A percentile compares a stretch with the other conserved stretches of the same genome.
These are phyloP conservation scores for Tachysurus vachellii DNA, from an alignment of 2,113 vertebrate genomes.

Conservation along the genomic window DNA sequence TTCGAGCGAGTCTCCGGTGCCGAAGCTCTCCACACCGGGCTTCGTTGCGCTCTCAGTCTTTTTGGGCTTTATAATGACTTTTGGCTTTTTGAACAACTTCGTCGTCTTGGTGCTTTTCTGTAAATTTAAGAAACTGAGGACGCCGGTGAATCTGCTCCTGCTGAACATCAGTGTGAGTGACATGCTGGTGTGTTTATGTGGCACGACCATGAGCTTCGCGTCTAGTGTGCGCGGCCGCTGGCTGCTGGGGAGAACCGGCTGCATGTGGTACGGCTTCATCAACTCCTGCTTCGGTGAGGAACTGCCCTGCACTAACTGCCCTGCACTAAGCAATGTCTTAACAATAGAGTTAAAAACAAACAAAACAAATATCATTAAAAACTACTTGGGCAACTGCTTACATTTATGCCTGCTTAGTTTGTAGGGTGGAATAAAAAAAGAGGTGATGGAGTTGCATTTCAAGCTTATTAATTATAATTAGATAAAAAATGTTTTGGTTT, in stretches of 20 bases:
- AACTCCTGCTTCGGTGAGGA: constrained; percentile 89
- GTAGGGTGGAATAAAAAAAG: neutral
- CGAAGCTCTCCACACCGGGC: constrained; percentile 72
- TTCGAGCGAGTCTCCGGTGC: constrained; percentile 54
- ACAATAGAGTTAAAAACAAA: neutral
- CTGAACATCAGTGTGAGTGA: constrained; percentile 89
- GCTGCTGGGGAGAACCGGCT: constrained; percentile 81
- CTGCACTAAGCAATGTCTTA: neutral
- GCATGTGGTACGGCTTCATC: constrained; percentile 89
- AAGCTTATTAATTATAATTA: neutral
- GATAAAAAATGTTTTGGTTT: neutral
- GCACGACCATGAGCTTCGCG: constrained; percentile 85
- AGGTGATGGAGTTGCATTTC: neutral
- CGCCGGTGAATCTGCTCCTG: constrained; percentile 86
- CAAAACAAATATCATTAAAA: neutral
- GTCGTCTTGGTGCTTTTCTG: constrained; percentile 84
- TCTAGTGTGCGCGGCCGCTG: constrained; percentile 81
- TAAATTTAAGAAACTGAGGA: constrained; percentile 84
- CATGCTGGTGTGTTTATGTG: constrained; percentile 86
- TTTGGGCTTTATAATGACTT: constrained; percentile 83
- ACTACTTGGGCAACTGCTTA: neutral
- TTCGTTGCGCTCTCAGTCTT: constrained; percentile 81
- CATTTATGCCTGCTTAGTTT: neutral
- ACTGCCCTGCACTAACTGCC: neutral
- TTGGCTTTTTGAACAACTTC: constrained; percentile 86